Percentiles rank a stretch among this genome's conserved stretches.
Evolutionary conservation across 2,797 vertebrate species (phyloP).

Genomic region (Manis javanica): DNA sequence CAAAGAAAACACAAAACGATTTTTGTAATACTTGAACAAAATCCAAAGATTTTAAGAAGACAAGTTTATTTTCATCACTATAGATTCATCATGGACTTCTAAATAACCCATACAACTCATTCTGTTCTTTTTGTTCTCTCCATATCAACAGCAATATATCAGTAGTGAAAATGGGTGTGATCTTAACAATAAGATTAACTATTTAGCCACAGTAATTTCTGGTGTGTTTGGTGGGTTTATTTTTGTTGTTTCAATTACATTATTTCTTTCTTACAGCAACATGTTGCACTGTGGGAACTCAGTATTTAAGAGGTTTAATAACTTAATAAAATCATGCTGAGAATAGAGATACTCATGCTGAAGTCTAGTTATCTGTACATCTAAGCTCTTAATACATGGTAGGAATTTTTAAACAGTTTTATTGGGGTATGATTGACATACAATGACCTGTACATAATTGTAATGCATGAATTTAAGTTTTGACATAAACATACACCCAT

Average conservation of each 20-base stretch:
- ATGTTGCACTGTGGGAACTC: neutral
- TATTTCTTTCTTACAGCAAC: neutral
- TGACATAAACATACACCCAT: neutral
- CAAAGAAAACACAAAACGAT: neutral
- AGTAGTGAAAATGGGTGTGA: neutral
- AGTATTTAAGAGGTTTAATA: neutral
- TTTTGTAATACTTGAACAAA: neutral
- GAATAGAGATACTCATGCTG: neutral
- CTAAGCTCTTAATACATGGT: neutral
- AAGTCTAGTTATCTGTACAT: neutral
- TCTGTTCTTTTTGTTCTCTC: neutral
- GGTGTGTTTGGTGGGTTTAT: neutral
- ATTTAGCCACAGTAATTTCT: neutral
- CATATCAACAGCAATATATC: neutral
- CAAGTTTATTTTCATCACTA: neutral
- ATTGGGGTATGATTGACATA: neutral
- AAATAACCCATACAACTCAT: neutral
- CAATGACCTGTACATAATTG: neutral
- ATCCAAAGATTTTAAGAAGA: neutral
- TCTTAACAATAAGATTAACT: neutral
- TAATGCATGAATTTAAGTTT: neutral
- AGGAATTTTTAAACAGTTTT: neutral
- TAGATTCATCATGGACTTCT: neutral
- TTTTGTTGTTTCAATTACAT: neutral
- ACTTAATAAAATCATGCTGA: neutral